These are phyloP conservation scores for Phrynocephalus forsythii DNA, from an alignment of 2,797 vertebrate species.

Conservation along the genomic window DNA sequence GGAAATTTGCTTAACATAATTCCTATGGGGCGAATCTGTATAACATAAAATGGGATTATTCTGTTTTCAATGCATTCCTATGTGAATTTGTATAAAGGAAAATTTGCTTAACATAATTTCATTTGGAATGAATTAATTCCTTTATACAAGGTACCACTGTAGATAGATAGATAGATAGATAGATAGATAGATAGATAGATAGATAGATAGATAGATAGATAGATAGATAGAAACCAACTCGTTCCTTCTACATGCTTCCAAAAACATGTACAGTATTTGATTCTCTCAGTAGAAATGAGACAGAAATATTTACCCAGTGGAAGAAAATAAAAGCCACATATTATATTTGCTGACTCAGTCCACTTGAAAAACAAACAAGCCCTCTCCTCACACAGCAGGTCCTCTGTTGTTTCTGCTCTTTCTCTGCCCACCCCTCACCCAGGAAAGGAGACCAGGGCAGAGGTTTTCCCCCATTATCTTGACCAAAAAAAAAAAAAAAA, in stretches of 20 bases:
- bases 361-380: too few species aligned
- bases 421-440: slow-evolving; percentile 40
- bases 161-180: too few species aligned
- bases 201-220: too few species aligned
- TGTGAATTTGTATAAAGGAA: too few species aligned
- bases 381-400: slow-evolving; percentile 20
- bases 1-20: too few species aligned
- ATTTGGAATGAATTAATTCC: too few species aligned
- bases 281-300: slow-evolving; percentile 50
- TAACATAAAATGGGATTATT: too few species aligned
- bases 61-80: too few species aligned
- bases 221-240: slow-evolving; percentile 34
- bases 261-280: slow-evolving; percentile 53
- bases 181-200: too few species aligned
- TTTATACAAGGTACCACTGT: too few species aligned
- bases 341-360: not conserved
- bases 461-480: slow-evolving; percentile 60
- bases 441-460: slow-evolving; percentile 3
- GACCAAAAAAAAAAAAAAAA: slow-evolving; percentile 74
- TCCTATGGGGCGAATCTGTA: too few species aligned
- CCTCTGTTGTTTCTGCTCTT: slow-evolving; percentile 60
- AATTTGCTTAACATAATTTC: too few species aligned
- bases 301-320: slow-evolving; percentile 61
- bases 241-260: slow-evolving; percentile 62
- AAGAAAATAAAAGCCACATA: slow-evolving; percentile 62